Base-by-base conservation (phyloP, 2,888 invertebrate species). In the Hirtodrosophila duncani region DNA sequence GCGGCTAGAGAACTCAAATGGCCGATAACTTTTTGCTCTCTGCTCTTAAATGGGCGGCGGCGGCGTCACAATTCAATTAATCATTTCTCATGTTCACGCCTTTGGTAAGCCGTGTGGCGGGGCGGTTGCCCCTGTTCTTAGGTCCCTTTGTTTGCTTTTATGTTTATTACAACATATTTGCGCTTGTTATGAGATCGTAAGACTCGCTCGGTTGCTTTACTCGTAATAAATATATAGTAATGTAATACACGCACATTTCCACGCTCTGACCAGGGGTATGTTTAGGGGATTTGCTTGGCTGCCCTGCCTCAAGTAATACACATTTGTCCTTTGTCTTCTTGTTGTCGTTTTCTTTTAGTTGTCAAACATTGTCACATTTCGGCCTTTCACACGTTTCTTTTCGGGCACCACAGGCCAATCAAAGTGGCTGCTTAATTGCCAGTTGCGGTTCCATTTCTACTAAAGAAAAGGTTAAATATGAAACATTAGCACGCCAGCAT, bases 21-120 rank as follows among this genome's bases (percentile, higher is more conserved):
- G 9, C 26, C 3, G 7, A n/a, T 8, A n/a, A 37, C 24, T 16
- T 27, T 45, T 56, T 38, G 21, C 13, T 5, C 14, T 26, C 5
- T 13, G n/a, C 20, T 38, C 17, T 21, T 29, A 31, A 13, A 52
- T 13, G 6, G 8, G 11, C 14, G 0, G 13, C 11, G n/a, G 24
- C 5, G 23, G 18, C 30, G 50, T 46, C 59, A 38, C 27, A 51
- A 41, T 52, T 55, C 56, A 45, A 68, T 64, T 49, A 66, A 55
- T 67, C 50, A 66, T 56, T n/a, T n/a, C n/a, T n/a, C n/a, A n/a
- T n/a, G 51, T 62, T 66, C 50, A 62, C 63, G 62, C 63, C 50
- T 44, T 63, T 21, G n/a, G 44, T 45, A 31, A 43, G 41, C 44
- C 56, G 41, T 33, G 7, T 14, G 27, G 18, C 37, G 43, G 43